These are phyloP conservation scores for Pionites leucogaster DNA, from an alignment of 2,113 vertebrate genomes.

Conservation along the genomic window DNA sequence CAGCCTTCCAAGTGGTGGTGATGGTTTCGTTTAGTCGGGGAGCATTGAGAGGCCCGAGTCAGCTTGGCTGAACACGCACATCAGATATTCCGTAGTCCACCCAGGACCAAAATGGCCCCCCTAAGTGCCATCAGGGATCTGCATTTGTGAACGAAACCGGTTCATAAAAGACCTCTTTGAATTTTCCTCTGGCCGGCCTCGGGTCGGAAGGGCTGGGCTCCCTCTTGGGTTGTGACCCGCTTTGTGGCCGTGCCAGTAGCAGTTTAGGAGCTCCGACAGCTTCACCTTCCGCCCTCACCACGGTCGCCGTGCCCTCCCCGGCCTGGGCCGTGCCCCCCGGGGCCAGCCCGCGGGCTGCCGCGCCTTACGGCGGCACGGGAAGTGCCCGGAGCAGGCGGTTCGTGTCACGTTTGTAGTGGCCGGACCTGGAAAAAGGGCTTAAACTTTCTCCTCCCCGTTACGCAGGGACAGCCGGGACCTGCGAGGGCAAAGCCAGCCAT, in stretches of 20 bases:
- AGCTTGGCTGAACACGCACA: background rate
- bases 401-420: background rate
- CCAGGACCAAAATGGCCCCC: background rate
- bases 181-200: background rate
- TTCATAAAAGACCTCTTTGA: background rate
- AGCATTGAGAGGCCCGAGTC: background rate
- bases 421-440: background rate
- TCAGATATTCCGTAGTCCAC: background rate
- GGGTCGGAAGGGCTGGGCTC: background rate
- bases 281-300: rapidly evolving
- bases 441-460: background rate
- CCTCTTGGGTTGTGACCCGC: background rate
- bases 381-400: background rate
- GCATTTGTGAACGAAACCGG: background rate
- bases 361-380: background rate
- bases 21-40: background rate
- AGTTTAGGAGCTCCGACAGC: background rate
- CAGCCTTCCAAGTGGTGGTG: background rate
- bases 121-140: background rate
- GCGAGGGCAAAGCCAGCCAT: background rate
- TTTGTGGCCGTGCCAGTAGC: background rate
- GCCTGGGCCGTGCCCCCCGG: background rate
- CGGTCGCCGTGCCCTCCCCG: background rate
- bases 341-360: background rate
- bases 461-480: background rate